A percentile compares a stretch with the other conserved stretches of the same genome.
phyloP scores from a whole-genome alignment of 2,113 vertebrate species.

The Ranitomeya imitator region DNA sequence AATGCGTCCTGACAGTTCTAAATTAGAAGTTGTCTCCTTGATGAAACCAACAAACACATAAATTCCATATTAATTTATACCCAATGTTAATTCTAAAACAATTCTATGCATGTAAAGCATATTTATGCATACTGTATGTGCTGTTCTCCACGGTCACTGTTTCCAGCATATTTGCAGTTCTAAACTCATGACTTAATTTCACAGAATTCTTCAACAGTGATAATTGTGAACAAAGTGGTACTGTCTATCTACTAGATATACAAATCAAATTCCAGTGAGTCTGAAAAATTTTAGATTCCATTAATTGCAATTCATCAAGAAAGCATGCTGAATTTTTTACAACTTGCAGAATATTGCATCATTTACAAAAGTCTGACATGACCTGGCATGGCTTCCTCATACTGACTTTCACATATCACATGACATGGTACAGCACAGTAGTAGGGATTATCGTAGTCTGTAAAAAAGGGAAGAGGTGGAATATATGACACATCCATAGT shows the following conservation, averaged over 20 bases:
- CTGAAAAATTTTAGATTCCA: too few relatives aligned
- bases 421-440: too few relatives aligned
- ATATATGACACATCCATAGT: too few relatives aligned
- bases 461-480: too few relatives aligned
- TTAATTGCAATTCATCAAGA: too few relatives aligned
- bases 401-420: too few relatives aligned
- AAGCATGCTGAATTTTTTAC: too few relatives aligned
- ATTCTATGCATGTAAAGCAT: not conserved
- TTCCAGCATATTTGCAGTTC: not conserved
- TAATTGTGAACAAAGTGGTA: not conserved
- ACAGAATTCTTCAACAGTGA: not conserved
- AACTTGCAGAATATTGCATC: too few relatives aligned
- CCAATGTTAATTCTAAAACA: not conserved
- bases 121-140: not conserved
- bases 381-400: too few relatives aligned
- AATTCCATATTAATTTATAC: not conserved
- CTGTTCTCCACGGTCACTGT: not conserved
- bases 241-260: not conserved
- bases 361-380: too few relatives aligned
- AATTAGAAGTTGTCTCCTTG: constrained; percentile 11
- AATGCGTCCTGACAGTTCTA: not conserved
- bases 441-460: too few relatives aligned
- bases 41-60: not conserved
- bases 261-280: too few relatives aligned
- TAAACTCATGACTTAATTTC: not conserved